Evolutionary conservation across 2,797 vertebrate species (phyloP).

Genomic region (Halcyon smyrnensis): DNA sequence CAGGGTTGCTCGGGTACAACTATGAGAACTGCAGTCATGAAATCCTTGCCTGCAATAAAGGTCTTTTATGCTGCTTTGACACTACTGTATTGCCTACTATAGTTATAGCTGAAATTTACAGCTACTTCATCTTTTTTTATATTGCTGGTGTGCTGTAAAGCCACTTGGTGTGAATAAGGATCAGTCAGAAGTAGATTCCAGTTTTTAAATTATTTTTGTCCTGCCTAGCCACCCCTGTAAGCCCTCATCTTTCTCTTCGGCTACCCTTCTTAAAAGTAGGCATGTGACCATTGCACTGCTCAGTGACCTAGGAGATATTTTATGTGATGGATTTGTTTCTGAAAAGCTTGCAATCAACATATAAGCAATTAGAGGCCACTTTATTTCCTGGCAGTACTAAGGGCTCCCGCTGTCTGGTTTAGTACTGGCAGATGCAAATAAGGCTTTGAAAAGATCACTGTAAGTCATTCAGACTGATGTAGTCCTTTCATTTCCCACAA

Average conservation of each 20-base stretch:
- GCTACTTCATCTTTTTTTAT: neutral
- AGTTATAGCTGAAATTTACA: neutral
- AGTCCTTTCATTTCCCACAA: neutral
- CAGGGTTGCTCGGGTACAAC: neutral
- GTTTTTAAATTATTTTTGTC: neutral
- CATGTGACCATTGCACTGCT: neutral
- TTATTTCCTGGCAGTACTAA: conserved; percentile 49
- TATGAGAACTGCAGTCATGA: neutral
- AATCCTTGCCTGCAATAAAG: neutral
- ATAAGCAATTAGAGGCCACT: conserved; percentile 53
- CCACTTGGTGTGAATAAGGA: neutral
- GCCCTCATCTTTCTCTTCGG: neutral
- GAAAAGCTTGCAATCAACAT: conserved; percentile 49
- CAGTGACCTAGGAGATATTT: neutral
- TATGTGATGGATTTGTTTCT: conserved; percentile 19
- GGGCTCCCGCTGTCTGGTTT: neutral
- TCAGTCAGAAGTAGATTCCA: neutral
- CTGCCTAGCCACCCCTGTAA: neutral
- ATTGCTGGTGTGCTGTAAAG: neutral
- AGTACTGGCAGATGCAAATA: conserved; percentile 37
- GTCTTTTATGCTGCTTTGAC: neutral
- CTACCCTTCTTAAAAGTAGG: neutral
- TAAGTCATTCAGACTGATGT: conserved; percentile 12
- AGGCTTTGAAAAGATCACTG: conserved; percentile 40
- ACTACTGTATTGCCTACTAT: neutral